Evolutionary conservation across 2,113 vertebrate genomes (phyloP).

Genomic region (Prionailurus viverrinus): DNA sequence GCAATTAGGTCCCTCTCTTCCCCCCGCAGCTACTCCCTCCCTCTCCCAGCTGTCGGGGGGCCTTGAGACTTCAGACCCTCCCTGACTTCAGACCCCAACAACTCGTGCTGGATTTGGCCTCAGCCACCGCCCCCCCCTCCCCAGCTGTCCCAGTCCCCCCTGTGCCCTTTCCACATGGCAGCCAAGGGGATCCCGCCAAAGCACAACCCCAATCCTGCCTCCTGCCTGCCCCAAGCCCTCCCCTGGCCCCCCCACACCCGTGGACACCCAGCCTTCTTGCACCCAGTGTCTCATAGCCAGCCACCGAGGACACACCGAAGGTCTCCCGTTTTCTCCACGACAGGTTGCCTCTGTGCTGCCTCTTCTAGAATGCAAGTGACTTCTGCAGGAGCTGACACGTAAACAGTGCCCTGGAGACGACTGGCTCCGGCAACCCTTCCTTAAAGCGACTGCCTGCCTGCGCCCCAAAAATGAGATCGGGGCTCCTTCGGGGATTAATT

Average conservation of each 20-base stretch:
- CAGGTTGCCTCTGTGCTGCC: rapidly evolving
- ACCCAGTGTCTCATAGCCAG: rapidly evolving
- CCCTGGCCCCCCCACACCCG: background rate
- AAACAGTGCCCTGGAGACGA: rapidly evolving
- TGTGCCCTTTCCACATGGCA: rapidly evolving
- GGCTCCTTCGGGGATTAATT: rapidly evolving
- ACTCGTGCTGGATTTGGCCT: background rate
- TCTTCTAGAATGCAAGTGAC: no score
- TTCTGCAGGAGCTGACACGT: rapidly evolving
- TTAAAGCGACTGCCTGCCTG: background rate
- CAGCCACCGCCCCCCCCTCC: rapidly evolving
- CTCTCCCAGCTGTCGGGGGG: background rate
- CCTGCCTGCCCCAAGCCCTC: background rate
- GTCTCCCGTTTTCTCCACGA: background rate
- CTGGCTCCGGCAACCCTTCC: background rate
- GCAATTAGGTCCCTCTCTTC: background rate
- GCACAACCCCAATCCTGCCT: no score
- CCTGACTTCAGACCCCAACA: background rate
- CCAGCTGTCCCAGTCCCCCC: background rate
- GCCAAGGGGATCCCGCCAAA: background rate
- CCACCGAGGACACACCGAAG: rapidly evolving
- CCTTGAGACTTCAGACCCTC: background rate
- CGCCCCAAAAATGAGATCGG: background rate
- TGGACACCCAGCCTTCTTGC: background rate
- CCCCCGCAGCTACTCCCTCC: background rate